Base-by-base conservation (phyloP, 1,140 invertebrate genomes). In the Antheraea pernyi region DNA sequence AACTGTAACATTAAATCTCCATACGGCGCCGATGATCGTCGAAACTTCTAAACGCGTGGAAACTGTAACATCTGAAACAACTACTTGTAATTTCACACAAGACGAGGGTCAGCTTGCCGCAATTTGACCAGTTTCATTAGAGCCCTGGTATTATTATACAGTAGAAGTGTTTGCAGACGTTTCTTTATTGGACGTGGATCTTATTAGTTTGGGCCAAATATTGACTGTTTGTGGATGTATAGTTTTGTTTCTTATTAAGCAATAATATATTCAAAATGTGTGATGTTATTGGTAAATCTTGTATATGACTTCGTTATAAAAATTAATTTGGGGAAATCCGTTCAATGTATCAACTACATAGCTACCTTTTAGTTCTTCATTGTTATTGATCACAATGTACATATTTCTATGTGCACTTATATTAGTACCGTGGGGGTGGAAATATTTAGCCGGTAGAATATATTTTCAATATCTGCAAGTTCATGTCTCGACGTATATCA, bases 81-180 rank as follows among this genome's bases (percentile, higher is more conserved):
- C 65, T 66, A 53, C 46, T 66, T 66, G 65, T 66, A 66, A 66
- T 66, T 66, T 66, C 65, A 66, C 48, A 66, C 42, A 46, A 68
- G 59, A 68, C 59, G 36, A 61, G 67, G 67, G 67, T 68, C 67
- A 62, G 67, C 39, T 42, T 66, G 64, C 18, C 46, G 39, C 60
- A 68, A 68, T 61, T 68, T 68, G 67, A 68, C 67, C 59, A 68
- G n/a, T 42, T 60, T 58, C 60, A 11, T 19, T 10, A 19, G 60
- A 65, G 8, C 60, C 19, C 19, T 18, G 16, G 11, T 53, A 16
- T 53, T 16, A 16, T 53, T 16, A 16, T 53, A 5, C 13, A 1
- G 46, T 53, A n/a, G 13, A 53, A 13, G 46, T 53, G 5, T 13
- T 53, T 13, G 46, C 46, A 53, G 46, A 13, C 13, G 46, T 53